These are phyloP conservation scores for Desoria tigrina DNA, from an alignment of 2,888 invertebrate genomes.

Conservation along the genomic window DNA sequence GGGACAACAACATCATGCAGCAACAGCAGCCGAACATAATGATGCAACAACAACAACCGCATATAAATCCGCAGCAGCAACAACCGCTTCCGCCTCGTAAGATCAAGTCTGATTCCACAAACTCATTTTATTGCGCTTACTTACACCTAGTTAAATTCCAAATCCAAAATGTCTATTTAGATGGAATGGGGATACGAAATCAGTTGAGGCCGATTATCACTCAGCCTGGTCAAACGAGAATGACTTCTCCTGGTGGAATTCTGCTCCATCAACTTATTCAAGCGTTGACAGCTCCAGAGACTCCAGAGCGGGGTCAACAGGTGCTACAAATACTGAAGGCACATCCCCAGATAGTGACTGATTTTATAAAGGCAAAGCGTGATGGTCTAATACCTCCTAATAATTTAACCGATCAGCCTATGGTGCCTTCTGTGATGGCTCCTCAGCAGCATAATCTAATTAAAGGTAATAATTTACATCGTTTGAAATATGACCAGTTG, in stretches of 20 bases:
- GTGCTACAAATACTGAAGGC: constrained; percentile 85
- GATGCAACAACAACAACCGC: constrained; percentile 40
- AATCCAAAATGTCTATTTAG: constrained; percentile 3
- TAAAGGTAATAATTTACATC: constrained; percentile 37
- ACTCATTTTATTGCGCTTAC: not conserved
- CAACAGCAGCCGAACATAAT: constrained; percentile 41
- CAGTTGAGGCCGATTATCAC: constrained; percentile 54
- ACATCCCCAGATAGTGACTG: constrained; percentile 93
- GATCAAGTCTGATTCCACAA: no score
- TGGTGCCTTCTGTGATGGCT: constrained; percentile 28
- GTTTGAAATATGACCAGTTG: not conserved
- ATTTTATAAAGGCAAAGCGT: constrained; percentile 69
- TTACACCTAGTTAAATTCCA: not conserved
- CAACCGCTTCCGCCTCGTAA: constrained; percentile 48
- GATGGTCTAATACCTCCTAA: constrained; percentile 58
- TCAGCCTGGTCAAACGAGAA: constrained; percentile 42
- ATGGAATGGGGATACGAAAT: constrained; percentile 42
- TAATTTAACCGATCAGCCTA: constrained; percentile 57
- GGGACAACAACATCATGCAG: constrained; percentile 45
- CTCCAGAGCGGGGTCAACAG: constrained; percentile 88
- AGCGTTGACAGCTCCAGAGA: constrained; percentile 83
- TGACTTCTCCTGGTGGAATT: constrained; percentile 47
- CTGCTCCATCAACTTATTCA: constrained; percentile 79
- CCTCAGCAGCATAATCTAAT: constrained; percentile 50
- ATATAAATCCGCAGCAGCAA: constrained; percentile 39